Percentiles rank a stretch among this genome's conserved stretches.
Evolutionary conservation across 2,113 vertebrate genomes (phyloP).

Genomic region (Ophthalmotilapia sp.): DNA sequence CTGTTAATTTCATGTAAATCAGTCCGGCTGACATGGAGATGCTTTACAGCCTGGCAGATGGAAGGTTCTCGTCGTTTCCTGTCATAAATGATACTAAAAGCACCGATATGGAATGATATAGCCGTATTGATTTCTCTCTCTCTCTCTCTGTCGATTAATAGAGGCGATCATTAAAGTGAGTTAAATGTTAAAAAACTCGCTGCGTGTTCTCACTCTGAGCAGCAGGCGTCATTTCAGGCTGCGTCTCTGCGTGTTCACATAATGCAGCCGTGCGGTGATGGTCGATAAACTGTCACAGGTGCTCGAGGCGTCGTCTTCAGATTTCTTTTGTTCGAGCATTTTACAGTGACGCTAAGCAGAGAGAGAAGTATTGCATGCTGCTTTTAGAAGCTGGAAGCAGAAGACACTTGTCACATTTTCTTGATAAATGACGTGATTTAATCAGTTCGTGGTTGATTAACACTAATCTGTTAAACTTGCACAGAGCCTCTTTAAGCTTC

Average conservation of each 20-base stretch:
- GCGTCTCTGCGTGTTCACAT: background rate
- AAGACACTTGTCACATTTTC: background rate
- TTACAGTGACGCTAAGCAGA: background rate
- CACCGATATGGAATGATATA: background rate
- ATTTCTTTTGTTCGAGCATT: background rate
- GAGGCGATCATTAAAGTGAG: background rate
- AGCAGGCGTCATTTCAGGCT: background rate
- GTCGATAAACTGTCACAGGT: background rate
- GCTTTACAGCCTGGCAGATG: background rate
- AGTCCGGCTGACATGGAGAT: background rate
- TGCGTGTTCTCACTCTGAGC: background rate
- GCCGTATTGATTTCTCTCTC: conserved; percentile 8
- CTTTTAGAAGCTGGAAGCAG: background rate
- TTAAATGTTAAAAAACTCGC: background rate
- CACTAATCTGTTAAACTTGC: background rate
- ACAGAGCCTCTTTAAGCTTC: background rate
- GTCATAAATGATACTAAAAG: conserved; percentile 1
- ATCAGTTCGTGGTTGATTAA: background rate
- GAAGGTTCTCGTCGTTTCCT: background rate
- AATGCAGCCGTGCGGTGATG: background rate
- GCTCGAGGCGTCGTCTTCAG: background rate
- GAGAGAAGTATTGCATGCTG: background rate
- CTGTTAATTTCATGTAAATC: background rate
- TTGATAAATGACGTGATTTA: background rate
- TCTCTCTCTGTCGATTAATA: background rate